Evolutionary conservation across 2,113 vertebrate species (phyloP), one percentile per base, ranked within the genome.

Genomic region (Piaya cayana): DNA sequence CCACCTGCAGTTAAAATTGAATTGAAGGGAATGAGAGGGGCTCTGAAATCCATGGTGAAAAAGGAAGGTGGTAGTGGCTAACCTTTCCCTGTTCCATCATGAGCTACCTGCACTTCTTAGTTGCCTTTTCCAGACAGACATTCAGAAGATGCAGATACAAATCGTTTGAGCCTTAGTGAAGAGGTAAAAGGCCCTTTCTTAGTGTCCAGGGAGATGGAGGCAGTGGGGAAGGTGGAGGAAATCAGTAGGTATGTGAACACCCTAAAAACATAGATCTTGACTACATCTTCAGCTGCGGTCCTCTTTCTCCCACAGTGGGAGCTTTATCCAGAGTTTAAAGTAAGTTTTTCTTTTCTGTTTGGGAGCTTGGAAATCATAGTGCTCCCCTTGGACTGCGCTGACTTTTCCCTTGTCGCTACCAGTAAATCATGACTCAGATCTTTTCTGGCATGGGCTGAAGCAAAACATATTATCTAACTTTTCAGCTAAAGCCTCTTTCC

Each of bases 21-120:
- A 34, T 15, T 42, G 26, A 11, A 22, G 18, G 26, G 29, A 16
- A 21, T 34, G n/a, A 82, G 15, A 53, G 0, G 2, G 10, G 1
- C 9, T 65, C 36, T 64, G 39, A 52, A 89, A 83, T 25, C 3
- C 4, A 6, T 6, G 11, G 0, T 36, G 30, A 63, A 81, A 68
- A 53, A 13, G 15, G 17, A 37, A 37, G 47, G 23, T 10, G 25
- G 23, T 2, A 36, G 36, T 9, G 43, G 20, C 8, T 71, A n/a
- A 67, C 47, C 5, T 1, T 59, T 67, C 42, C 21, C 42, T 32
- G 1, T 50, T 32, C 42, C 29, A 21, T 23, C 32, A 67, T 47
- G 32, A 72, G 23, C 12, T 67, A 82, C 16, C 8, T 20, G 12
- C 7, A 27, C 29, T 63, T 63, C 30, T 45, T 36, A 47, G 43